Conservation (phyloP, 2,113 vertebrate species). For the Mus spicilegus region DNA sequence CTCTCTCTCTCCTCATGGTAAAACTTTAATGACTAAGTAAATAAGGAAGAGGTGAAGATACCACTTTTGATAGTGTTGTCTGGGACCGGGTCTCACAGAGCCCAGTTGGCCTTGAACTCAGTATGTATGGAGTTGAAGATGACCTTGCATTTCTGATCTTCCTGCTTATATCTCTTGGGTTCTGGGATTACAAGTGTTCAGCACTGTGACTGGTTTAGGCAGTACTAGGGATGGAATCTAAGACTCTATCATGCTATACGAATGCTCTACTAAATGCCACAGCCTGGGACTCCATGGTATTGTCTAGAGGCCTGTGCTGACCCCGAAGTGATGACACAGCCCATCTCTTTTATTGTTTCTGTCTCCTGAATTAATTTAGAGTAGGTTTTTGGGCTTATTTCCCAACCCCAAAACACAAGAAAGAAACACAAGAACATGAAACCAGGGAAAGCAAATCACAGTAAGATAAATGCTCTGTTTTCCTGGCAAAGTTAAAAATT, state of each 20-base stretch:
- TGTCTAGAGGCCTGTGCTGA: constrained; percentile 37
- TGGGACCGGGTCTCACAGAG: neutral
- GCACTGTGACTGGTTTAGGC: neutral
- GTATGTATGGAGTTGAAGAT: neutral
- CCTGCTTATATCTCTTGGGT: neutral
- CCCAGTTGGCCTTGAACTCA: neutral
- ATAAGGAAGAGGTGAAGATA: neutral
- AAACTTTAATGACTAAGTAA: constrained; percentile 32
- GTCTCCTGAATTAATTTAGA: constrained; percentile 77
- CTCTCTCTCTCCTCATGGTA: neutral
- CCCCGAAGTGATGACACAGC: constrained; percentile 49
- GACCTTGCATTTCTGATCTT: neutral
- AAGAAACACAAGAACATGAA: constrained; percentile 85
- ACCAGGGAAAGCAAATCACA: constrained; percentile 85
- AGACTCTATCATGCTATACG: neutral
- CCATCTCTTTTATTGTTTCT: constrained; percentile 69
- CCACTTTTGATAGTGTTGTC: constrained; percentile 34
- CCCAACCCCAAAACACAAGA: constrained; percentile 79
- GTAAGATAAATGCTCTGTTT: constrained; percentile 86
- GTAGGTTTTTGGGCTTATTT: constrained; percentile 79
- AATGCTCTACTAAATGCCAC: neutral
- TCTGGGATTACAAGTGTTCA: neutral
- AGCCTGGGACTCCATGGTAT: neutral
- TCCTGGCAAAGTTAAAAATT: constrained; percentile 86
- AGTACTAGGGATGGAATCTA: neutral